Conservation (phyloP, 2,888 invertebrate species). For the Oscheius myriophilus region DNA sequence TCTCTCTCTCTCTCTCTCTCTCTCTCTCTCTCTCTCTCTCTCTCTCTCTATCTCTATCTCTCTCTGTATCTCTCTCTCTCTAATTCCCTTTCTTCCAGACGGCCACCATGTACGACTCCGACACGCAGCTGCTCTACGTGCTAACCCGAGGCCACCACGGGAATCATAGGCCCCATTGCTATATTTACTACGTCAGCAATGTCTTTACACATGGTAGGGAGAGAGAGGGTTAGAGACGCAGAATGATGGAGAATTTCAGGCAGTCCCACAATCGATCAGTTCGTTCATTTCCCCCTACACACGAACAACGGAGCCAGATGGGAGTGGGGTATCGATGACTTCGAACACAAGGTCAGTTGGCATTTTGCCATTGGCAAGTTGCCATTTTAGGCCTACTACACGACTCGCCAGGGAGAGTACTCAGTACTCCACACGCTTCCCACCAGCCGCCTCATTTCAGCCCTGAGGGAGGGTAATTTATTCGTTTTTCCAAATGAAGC, state of each 20-base stretch:
- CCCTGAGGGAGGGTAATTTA: not conserved
- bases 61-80: not conserved
- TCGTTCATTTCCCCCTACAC: conserved; percentile 1
- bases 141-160: not conserved
- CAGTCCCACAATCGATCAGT: not conserved
- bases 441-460: not conserved
- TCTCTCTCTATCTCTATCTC: not conserved
- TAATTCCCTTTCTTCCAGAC: not conserved
- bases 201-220: no score
- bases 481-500: no score
- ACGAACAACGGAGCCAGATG: not conserved
- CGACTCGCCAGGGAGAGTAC: not conserved
- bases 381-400: not conserved
- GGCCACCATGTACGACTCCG: conserved; percentile 1
- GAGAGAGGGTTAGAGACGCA: not conserved
- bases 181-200: no score
- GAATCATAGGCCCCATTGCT: no score
- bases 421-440: not conserved
- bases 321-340: conserved; percentile 5
- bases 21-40: no score
- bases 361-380: no score
- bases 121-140: conserved; percentile 2
- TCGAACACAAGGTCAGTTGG: conserved; percentile 1
- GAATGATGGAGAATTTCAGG: not conserved
- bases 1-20: not conserved